These are phyloP conservation scores for Sphenopsis melanotis DNA, from an alignment of 2,797 vertebrate species.

Conservation along the genomic window DNA sequence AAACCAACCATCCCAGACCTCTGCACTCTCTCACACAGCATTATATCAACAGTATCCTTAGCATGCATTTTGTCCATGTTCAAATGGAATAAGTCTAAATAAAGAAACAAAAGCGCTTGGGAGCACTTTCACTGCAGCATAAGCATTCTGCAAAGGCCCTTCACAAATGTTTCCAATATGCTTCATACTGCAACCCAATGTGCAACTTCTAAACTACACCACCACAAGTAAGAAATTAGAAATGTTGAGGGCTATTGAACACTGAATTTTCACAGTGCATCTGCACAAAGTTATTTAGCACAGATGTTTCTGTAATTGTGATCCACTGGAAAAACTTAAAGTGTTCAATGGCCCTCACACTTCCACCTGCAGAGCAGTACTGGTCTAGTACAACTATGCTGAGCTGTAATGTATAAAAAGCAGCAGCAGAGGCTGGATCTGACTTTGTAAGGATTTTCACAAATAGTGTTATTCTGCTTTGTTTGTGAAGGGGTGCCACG, in stretches of 20 bases:
- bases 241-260: conserved; percentile 37
- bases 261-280: conserved; percentile 30
- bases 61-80: conserved; percentile 36
- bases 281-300: conserved; percentile 73
- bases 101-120: conserved; percentile 50
- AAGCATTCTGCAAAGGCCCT: conserved; percentile 58
- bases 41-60: conserved; percentile 6
- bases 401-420: not conserved
- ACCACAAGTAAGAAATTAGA: conserved; percentile 44
- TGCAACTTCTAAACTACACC: conserved; percentile 57
- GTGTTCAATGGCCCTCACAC: conserved; percentile 33
- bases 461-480: conserved; percentile 9
- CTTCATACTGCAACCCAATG: conserved; percentile 53
- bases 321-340: conserved; percentile 43
- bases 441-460: not conserved
- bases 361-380: conserved; percentile 26
- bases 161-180: conserved; percentile 59
- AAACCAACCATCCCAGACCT: not conserved
- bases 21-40: not conserved
- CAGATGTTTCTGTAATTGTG: conserved; percentile 82
- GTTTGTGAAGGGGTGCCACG: not conserved
- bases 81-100: conserved; percentile 33
- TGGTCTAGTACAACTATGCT: not conserved
- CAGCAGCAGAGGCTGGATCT: conserved; percentile 1
- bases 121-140: conserved; percentile 52